phyloP scores from a whole-genome alignment of 2,113 vertebrate species.

The Telmatochromis bifrenatus region DNA sequence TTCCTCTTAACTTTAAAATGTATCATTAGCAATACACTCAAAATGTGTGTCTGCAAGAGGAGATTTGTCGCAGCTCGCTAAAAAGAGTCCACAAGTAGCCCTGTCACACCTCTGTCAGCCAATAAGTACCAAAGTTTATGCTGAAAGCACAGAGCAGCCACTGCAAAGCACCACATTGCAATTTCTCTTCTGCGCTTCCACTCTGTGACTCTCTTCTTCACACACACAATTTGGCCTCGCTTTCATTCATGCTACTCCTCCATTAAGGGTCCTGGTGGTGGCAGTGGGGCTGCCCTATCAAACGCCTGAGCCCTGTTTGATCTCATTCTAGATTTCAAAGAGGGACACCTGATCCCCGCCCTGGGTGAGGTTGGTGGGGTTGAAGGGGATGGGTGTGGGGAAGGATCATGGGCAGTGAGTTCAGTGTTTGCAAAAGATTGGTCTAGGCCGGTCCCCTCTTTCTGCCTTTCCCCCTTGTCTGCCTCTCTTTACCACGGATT shows the following conservation, averaged over 20 bases:
- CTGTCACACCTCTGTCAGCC: background rate
- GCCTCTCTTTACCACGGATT: background rate
- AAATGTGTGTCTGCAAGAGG: slow-evolving; percentile 13
- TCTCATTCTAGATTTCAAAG: slow-evolving; percentile 69
- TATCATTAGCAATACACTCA: background rate
- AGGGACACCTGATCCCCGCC: slow-evolving; percentile 49
- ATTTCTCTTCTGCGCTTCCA: background rate
- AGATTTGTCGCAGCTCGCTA: background rate
- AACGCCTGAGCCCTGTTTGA: slow-evolving; percentile 60
- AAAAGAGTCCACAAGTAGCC: background rate
- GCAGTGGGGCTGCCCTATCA: slow-evolving; percentile 32
- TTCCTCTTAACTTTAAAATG: background rate
- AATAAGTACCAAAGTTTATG: background rate
- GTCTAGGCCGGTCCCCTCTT: background rate
- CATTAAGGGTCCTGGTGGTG: slow-evolving; percentile 45
- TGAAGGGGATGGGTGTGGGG: background rate
- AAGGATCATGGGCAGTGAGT: slow-evolving; percentile 17
- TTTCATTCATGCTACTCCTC: slow-evolving; percentile 16
- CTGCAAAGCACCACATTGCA: background rate
- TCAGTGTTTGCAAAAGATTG: slow-evolving; percentile 28
- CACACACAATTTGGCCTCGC: background rate
- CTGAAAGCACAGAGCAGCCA: background rate
- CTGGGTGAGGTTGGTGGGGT: slow-evolving; percentile 25
- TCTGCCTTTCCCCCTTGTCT: background rate
- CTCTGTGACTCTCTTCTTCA: background rate